Conservation (phyloP, 2,797 vertebrate species). For the Manis crassicaudata region DNA sequence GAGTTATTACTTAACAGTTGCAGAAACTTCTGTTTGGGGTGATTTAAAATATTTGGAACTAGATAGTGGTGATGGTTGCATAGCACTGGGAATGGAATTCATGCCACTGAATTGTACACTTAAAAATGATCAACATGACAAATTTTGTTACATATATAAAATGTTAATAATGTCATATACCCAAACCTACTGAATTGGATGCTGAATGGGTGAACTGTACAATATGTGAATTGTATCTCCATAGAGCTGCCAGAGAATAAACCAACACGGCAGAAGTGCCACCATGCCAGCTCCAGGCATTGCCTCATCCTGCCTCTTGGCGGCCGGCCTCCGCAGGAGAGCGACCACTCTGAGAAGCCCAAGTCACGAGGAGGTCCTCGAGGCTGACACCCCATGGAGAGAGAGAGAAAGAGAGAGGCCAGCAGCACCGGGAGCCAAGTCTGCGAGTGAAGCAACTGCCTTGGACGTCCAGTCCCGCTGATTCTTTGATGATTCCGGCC, state of each 20-base stretch:
- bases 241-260: neutral
- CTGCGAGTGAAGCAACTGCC: neutral
- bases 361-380: no score
- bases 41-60: neutral
- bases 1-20: neutral
- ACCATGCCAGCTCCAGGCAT: neutral
- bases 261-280: rapidly evolving
- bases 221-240: neutral
- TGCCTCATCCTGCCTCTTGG: neutral
- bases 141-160: neutral
- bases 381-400: neutral
- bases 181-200: neutral
- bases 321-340: neutral
- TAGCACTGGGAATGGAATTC: neutral
- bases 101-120: neutral
- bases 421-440: neutral
- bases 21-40: neutral
- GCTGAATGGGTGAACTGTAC: neutral
- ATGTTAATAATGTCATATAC: neutral
- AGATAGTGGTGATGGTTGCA: neutral
- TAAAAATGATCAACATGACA: neutral
- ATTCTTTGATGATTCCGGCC: neutral
- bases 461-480: neutral
- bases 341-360: no score
- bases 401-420: neutral